Evolutionary conservation across 2,113 vertebrate species (phyloP).

Genomic region (Syngnathus scovelli): DNA sequence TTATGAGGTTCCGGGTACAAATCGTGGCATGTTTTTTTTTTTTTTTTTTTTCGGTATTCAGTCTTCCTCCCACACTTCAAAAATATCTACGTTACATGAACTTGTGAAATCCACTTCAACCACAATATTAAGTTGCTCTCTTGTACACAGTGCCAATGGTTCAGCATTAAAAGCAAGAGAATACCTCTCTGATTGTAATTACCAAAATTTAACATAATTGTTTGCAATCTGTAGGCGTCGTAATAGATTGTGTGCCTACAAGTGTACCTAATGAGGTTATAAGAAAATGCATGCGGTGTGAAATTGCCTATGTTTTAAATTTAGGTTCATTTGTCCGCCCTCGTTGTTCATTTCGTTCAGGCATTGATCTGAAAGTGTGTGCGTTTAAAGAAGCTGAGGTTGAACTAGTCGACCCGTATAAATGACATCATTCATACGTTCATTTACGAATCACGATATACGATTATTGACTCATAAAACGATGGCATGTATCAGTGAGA

Average conservation of each 20-base stretch:
- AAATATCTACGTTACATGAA: background rate
- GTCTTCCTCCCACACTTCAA: background rate
- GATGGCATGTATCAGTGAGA: background rate
- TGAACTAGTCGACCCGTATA: background rate
- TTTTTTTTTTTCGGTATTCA: background rate
- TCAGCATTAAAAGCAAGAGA: background rate
- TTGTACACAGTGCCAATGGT: background rate
- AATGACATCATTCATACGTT: background rate
- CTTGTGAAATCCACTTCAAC: background rate
- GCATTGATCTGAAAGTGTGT: background rate
- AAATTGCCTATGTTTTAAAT: conserved; percentile 3
- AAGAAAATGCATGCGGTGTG: conserved; percentile 1
- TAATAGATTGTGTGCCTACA: background rate
- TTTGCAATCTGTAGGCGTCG: background rate
- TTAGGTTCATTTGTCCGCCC: background rate
- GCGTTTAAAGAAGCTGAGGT: background rate
- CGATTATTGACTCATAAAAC: background rate
- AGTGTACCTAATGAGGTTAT: background rate
- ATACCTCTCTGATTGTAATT: background rate
- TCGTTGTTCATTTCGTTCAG: background rate
- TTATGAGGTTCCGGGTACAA: background rate
- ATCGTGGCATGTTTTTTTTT: background rate
- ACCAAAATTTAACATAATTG: background rate
- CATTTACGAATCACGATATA: conserved; percentile 1
- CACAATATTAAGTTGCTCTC: background rate